A percentile compares a stretch with the other conserved stretches of the same genome.
Evolutionary conservation across 1,140 invertebrate genomes (phyloP).

Genomic region (Hylyphantes graminicola): DNA sequence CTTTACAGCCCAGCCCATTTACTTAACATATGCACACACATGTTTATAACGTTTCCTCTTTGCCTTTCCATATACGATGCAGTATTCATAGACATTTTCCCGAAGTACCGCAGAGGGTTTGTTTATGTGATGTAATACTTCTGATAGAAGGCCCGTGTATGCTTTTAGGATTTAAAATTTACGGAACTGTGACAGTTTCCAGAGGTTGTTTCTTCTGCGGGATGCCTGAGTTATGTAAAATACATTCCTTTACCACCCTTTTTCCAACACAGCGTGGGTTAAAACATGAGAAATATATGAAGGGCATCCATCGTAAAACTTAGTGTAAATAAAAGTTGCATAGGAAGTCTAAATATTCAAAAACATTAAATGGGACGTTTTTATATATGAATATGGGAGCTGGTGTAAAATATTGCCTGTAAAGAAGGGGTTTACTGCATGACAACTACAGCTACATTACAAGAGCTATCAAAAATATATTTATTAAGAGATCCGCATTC

Average conservation of each 20-base stretch:
- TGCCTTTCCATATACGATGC: background rate
- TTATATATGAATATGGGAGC: background rate
- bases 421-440: background rate
- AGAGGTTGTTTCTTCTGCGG: background rate
- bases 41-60: conserved; percentile 25
- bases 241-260: background rate
- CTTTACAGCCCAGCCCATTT: background rate
- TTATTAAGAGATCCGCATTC: too few relatives aligned
- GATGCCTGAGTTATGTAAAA: conserved; percentile 45
- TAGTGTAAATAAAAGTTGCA: background rate
- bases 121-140: conserved; percentile 28
- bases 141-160: conserved; percentile 20
- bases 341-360: too few relatives aligned
- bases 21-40: conserved; percentile 2
- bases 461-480: too few relatives aligned
- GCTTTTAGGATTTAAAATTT: conserved; percentile 59
- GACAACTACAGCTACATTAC: background rate
- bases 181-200: conserved; percentile 41
- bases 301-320: conserved; percentile 4
- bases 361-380: background rate
- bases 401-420: background rate
- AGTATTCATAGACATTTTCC: conserved; percentile 50
- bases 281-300: conserved; percentile 21
- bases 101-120: conserved; percentile 1
- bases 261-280: conserved; percentile 8